phyloP scores from a whole-genome alignment of 1,140 invertebrate genomes.

The Pentalonia nigronervosa region DNA sequence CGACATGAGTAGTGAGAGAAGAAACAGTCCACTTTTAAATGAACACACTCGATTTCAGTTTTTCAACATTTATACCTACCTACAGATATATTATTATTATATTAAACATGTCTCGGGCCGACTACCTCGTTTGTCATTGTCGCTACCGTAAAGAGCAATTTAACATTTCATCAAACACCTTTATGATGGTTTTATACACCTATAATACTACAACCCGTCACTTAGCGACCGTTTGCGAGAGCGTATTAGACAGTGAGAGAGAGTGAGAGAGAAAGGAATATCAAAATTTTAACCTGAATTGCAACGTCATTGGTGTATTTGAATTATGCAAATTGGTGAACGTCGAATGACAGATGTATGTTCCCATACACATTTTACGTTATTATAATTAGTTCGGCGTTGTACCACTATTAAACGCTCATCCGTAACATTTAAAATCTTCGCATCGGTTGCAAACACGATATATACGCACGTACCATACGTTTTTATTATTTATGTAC shows the following conservation, averaged over 20 bases:
- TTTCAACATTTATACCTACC: neutral
- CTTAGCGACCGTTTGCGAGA: neutral
- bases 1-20: neutral
- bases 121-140: slow-evolving; percentile 10
- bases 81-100: neutral
- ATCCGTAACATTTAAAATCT: neutral
- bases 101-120: neutral
- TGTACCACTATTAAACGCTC: neutral
- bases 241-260: neutral
- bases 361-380: slow-evolving; percentile 15
- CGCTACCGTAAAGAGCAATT: neutral
- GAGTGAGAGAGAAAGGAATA: neutral
- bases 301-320: no score
- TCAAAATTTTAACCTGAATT: neutral
- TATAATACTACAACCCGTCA: neutral
- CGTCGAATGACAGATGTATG: slow-evolving; percentile 2
- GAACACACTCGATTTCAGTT: neutral
- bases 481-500: neutral
- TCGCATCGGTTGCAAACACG: neutral
- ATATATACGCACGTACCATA: neutral
- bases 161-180: slow-evolving; percentile 15
- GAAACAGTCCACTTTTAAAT: neutral
- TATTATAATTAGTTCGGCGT: neutral
- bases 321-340: slow-evolving; percentile 15
- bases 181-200: neutral